Evolutionary conservation across 2,797 vertebrate species (phyloP).

Genomic region (Moxostoma hubbsi): DNA sequence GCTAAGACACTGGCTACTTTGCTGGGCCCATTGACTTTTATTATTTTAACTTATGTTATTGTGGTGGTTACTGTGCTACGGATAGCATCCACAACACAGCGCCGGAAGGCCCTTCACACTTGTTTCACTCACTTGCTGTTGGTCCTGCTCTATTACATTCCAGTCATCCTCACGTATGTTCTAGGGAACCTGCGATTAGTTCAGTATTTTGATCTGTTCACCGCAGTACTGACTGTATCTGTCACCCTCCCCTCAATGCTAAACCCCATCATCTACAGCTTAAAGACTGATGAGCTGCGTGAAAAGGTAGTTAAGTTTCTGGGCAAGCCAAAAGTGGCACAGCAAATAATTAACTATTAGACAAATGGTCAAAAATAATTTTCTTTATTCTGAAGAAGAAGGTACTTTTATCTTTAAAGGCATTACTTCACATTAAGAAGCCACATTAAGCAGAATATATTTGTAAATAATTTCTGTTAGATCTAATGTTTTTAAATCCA

Average conservation of each 20-base stretch:
- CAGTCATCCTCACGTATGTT: conserved; percentile 48
- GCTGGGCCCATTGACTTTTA: conserved; percentile 57
- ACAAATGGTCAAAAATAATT: background rate
- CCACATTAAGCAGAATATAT: background rate
- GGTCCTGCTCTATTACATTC: conserved; percentile 53
- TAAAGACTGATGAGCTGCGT: conserved; percentile 61
- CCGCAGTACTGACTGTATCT: conserved; percentile 44
- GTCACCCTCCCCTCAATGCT: conserved; percentile 66
- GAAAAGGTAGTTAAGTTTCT: conserved; percentile 37
- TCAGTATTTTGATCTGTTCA: conserved; percentile 38
- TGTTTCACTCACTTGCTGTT: conserved; percentile 55
- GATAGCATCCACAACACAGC: conserved; percentile 50
- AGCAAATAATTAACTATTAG: conserved; percentile 9
- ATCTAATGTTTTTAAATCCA: background rate
- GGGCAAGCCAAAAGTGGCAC: conserved; percentile 37
- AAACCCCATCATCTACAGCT: conserved; percentile 76
- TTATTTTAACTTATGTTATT: conserved; percentile 54
- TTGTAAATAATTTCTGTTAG: background rate
- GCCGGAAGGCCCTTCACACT: conserved; percentile 58
- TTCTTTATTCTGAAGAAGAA: background rate
- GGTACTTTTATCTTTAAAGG: background rate
- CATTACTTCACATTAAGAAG: background rate
- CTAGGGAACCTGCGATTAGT: conserved; percentile 39
- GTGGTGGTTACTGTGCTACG: conserved; percentile 51
- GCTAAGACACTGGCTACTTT: conserved; percentile 49